These are phyloP conservation scores for Didymodactylos carnosus DNA, from an alignment of 2,888 invertebrate genomes.

Conservation along the genomic window DNA sequence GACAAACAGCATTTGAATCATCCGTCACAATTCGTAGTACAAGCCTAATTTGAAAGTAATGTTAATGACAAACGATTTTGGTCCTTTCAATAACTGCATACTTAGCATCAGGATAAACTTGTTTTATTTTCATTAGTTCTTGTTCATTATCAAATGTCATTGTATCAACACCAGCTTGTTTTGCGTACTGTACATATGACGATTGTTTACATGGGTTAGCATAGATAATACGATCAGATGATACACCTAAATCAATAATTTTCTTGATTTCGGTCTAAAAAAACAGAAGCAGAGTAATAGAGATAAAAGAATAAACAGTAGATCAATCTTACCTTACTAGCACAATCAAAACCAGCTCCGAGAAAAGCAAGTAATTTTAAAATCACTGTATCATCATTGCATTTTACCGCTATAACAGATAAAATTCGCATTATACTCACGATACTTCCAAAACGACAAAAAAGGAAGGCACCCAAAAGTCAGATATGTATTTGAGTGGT, in stretches of 20 bases:
- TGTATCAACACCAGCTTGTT: constrained; percentile 49
- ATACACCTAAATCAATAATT: constrained; percentile 53
- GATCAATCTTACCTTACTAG: constrained; percentile 53
- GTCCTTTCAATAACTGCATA: constrained; percentile 14
- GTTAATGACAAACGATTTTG: neutral
- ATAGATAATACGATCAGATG: constrained; percentile 64
- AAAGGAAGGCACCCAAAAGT: too few relatives aligned
- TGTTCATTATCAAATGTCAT: constrained; percentile 87
- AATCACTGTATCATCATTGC: constrained; percentile 68
- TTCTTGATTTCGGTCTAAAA: constrained; percentile 55
- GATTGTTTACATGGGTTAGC: constrained; percentile 85
- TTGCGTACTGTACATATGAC: constrained; percentile 67
- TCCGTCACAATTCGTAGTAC: constrained; percentile 31
- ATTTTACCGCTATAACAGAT: constrained; percentile 54
- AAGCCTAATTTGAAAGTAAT: neutral
- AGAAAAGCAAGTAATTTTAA: constrained; percentile 60
- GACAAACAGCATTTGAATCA: constrained; percentile 43
- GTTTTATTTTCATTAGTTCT: constrained; percentile 70
- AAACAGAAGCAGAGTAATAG: neutral
- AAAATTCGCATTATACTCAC: too few relatives aligned
- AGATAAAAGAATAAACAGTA: neutral
- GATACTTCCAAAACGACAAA: too few relatives aligned
- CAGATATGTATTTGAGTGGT: too few relatives aligned
- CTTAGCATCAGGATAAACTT: constrained; percentile 56
- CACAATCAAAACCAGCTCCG: constrained; percentile 86